phyloP scores from a whole-genome alignment of 2,113 vertebrate genomes.

The Nerophis ophidion region DNA sequence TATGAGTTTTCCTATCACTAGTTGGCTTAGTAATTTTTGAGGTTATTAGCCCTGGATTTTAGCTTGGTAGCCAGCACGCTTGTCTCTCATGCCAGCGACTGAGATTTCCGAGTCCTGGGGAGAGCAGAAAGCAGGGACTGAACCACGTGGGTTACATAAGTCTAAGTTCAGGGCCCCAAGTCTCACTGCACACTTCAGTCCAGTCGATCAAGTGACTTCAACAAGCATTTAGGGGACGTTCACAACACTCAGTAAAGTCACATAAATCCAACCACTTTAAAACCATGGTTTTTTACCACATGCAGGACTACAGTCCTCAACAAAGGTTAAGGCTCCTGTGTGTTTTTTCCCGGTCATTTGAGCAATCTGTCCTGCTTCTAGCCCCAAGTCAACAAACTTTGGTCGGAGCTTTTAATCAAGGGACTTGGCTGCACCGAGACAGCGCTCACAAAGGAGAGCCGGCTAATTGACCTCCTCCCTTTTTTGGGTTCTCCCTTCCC shows the following conservation, averaged over 20 bases:
- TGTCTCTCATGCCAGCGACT: too few relatives aligned
- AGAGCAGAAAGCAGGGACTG: too few relatives aligned
- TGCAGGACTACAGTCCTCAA: slow-evolving; percentile 8
- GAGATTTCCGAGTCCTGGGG: too few relatives aligned
- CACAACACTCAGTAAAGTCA: slow-evolving; percentile 12
- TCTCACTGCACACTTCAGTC: slow-evolving; percentile 15
- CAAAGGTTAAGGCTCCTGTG: not conserved
- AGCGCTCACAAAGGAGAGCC: slow-evolving; percentile 54
- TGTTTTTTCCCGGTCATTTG: slow-evolving; percentile 24
- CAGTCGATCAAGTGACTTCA: slow-evolving; percentile 6
- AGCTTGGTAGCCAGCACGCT: too few relatives aligned
- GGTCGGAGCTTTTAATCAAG: slow-evolving; percentile 48
- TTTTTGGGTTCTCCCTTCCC: slow-evolving; percentile 31
- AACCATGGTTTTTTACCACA: slow-evolving; percentile 10
- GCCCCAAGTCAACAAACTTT: slow-evolving; percentile 38
- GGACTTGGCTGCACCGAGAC: slow-evolving; percentile 34
- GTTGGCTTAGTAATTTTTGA: too few relatives aligned
- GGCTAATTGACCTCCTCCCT: slow-evolving; percentile 60
- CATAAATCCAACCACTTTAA: slow-evolving; percentile 24
- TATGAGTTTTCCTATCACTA: too few relatives aligned
- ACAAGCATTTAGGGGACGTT: slow-evolving; percentile 9
- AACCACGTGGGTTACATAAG: too few relatives aligned
- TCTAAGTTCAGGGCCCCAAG: not conserved
- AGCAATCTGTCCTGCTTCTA: slow-evolving; percentile 27
- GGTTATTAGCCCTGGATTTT: too few relatives aligned